Evolutionary conservation across 2,113 vertebrate species (phyloP).

Genomic region (Antigone vipio): DNA sequence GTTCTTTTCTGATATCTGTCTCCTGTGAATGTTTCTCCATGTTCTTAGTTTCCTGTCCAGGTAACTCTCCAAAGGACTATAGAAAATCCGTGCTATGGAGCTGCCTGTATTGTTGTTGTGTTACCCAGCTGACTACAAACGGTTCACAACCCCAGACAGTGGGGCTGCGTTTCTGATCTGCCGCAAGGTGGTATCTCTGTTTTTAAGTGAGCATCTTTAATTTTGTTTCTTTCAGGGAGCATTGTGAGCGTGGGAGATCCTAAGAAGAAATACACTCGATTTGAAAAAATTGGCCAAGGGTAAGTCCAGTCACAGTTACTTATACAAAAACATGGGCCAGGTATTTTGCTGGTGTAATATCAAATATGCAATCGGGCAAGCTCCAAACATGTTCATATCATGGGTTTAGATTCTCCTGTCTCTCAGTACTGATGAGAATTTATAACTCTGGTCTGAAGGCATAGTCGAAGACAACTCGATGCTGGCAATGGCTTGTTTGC

Average conservation of each 20-base stretch:
- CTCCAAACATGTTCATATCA: neutral
- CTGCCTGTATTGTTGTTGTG: neutral
- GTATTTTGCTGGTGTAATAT: neutral
- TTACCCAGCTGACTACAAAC: neutral
- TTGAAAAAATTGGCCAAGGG: conserved; percentile 99
- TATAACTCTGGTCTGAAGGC: neutral
- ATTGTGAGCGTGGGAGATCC: conserved; percentile 97
- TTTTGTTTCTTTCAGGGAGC: conserved; percentile 80
- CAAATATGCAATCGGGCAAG: neutral
- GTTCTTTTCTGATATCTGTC: neutral
- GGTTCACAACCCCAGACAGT: neutral
- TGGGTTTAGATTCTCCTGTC: neutral
- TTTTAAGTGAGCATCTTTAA: neutral
- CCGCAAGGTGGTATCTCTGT: neutral
- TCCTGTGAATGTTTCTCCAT: neutral
- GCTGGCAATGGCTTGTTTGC: neutral
- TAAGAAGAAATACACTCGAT: conserved; percentile 97
- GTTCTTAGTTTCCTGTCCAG: neutral
- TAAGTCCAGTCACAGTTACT: conserved; percentile 71
- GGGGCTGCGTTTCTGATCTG: neutral
- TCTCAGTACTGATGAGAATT: neutral
- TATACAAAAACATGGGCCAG: neutral
- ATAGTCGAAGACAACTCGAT: neutral
- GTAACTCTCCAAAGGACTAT: neutral
- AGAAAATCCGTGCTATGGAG: neutral